A percentile compares a stretch with the other conserved stretches of the same genome.
phyloP scores from a whole-genome alignment of 1,140 invertebrate species.

The Cyclina sinensis region DNA sequence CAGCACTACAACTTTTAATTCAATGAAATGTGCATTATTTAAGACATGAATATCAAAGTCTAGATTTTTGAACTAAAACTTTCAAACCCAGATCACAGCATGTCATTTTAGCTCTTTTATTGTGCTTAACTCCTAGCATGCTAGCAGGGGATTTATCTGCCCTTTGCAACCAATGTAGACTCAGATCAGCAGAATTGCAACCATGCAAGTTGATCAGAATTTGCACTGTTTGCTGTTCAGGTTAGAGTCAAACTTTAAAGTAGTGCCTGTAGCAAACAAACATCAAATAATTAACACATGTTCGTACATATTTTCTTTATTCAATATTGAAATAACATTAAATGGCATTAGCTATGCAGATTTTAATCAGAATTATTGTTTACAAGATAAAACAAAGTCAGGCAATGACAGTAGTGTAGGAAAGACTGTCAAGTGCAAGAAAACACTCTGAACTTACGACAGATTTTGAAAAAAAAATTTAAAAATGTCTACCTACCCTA shows the following conservation, averaged over 20 bases:
- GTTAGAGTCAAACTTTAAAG: too few species aligned
- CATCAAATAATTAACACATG: not conserved
- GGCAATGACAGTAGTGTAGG: conserved; percentile 23
- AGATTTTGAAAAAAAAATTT: not conserved
- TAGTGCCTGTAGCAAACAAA: too few species aligned
- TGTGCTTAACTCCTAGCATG: too few species aligned
- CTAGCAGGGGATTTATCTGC: too few species aligned
- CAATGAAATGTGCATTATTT: conserved; percentile 24
- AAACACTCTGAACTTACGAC: too few species aligned
- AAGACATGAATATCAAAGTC: conserved; percentile 8
- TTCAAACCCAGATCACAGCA: conserved; percentile 9
- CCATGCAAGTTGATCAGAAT: too few species aligned
- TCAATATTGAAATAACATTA: not conserved
- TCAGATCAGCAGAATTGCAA: too few species aligned
- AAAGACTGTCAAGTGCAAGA: not conserved
- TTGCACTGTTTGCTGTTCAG: too few species aligned
- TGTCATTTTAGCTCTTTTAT: conserved; percentile 13
- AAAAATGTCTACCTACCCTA: too few species aligned
- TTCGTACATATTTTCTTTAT: not conserved
- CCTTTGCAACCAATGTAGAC: too few species aligned
- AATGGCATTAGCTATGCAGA: not conserved
- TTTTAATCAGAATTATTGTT: too few species aligned
- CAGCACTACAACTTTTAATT: conserved; percentile 23
- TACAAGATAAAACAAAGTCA: not conserved
- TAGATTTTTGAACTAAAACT: conserved; percentile 17